Evolutionary conservation across 2,888 invertebrate genomes (phyloP), one percentile per base, ranked within the genome.

Genomic region (Linnaemya vulpina): DNA sequence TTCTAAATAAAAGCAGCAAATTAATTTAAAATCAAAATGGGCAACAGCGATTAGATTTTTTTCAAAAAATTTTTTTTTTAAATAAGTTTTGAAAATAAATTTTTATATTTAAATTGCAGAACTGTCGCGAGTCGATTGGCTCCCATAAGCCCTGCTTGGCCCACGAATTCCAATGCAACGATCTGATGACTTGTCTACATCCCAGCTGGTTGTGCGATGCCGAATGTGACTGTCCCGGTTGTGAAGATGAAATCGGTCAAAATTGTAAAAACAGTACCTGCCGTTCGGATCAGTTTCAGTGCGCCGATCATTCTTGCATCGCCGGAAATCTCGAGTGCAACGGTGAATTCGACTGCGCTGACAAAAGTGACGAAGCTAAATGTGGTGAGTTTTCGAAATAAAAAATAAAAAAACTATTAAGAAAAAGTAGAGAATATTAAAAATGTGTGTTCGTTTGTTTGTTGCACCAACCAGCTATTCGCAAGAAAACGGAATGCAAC

Each of bases 141-240:
- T 77, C 93, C 8, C 91, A 93, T 53, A 95, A 95, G 1, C 95
- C 95, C 22, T 97, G 97, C 91, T 93, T 94, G 86, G 92, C 94
- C 1, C 94, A 94, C 53, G 97, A 97, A 90, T 97, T 95, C 90
- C 95, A 96, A 89, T 97, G 97, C 91, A 94, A 94, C 53, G 97
- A 97, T 92, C 94, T 94, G 58, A 93, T 96, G 88, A 96, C 96
- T 0, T 97, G 97, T 91, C 95, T 97, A 53, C 96, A 96, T 90
- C 94, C 94, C 83, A 95, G 94, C 30, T 97, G 97, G 97, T 93
- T 97, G 13, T 97, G 97, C 90, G 97, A 97, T 89, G 97, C 96
- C 1, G 96, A 96, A 88, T 94, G 93, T 62, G 97, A 97, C 91
- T 98, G 97, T 89, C 95, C 96, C 0, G 95, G 96, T 89, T 97